Conservation (phyloP, 2,888 invertebrate species). For the Enchytraeus crypticus region DNA sequence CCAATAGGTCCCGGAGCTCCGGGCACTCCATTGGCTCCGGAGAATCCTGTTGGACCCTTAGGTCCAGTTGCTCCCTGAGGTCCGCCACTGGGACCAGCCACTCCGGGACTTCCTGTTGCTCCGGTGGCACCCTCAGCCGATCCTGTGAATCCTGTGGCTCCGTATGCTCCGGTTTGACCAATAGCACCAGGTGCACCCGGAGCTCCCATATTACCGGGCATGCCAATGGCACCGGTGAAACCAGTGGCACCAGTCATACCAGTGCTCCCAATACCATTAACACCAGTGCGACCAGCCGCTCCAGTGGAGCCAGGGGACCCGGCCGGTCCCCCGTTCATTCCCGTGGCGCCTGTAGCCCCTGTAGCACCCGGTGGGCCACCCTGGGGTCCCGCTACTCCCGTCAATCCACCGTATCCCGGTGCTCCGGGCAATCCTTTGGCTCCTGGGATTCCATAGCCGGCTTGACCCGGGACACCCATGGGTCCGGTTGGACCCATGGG, state of each 20-base stretch:
- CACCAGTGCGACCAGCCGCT: background rate
- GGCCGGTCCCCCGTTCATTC: background rate
- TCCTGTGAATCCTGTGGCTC: background rate
- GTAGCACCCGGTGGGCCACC: background rate
- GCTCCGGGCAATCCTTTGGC: background rate
- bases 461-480: conserved; percentile 2
- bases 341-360: background rate
- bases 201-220: conserved; percentile 1
- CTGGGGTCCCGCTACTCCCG: background rate
- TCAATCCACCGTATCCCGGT: background rate
- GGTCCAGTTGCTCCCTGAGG: conserved; percentile 3
- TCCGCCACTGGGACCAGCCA: no score
- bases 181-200: background rate
- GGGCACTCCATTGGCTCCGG: conserved; percentile 52
- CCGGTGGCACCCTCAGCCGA: background rate
- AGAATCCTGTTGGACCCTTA: conserved; percentile 3
- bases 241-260: no score
- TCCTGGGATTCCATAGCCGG: background rate
- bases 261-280: background rate
- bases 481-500: background rate
- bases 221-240: background rate
- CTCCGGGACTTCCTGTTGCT: conserved; percentile 7
- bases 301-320: conserved; percentile 5
- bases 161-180: conserved; percentile 1
- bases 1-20: conserved; percentile 51